phyloP scores from a whole-genome alignment of 2,113 vertebrate species.

The Cyanoderma ruficeps region DNA sequence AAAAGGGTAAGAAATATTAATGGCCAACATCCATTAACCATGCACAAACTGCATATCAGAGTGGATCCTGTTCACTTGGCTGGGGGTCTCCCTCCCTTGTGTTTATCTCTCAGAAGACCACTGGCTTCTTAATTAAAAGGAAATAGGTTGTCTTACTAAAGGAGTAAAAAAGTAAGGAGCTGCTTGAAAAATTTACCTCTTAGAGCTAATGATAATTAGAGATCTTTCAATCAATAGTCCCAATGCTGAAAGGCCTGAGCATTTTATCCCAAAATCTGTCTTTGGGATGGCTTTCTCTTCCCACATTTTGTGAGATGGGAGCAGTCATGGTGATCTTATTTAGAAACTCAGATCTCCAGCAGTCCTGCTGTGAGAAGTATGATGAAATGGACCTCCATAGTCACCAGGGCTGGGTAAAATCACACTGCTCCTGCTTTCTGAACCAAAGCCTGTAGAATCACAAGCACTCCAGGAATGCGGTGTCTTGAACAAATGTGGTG shows the following conservation, averaged over 20 bases:
- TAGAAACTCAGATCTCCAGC: not conserved
- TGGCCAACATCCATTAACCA: constrained; percentile 65
- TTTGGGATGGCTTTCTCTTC: not conserved
- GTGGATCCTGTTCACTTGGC: constrained; percentile 56
- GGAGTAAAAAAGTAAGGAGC: not conserved
- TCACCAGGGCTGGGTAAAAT: not conserved
- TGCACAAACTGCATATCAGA: constrained; percentile 43
- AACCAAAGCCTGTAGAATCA: not conserved
- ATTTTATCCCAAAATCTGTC: not conserved
- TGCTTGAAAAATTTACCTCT: not conserved
- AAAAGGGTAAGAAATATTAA: constrained; percentile 81
- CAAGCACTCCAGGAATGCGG: not conserved
- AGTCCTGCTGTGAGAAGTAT: not conserved
- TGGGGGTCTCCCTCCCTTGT: not conserved
- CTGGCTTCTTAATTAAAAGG: constrained; percentile 23
- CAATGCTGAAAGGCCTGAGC: not conserved
- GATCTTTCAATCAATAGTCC: not conserved
- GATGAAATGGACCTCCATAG: not conserved
- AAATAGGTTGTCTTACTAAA: not conserved
- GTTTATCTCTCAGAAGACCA: constrained; percentile 20
- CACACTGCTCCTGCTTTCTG: not conserved
- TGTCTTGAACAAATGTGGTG: not conserved
- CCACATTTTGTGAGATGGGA: not conserved
- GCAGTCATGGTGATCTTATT: not conserved
- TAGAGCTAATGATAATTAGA: not conserved